Conservation (phyloP, 2,113 vertebrate species). For the Paraplagusia blochii region DNA sequence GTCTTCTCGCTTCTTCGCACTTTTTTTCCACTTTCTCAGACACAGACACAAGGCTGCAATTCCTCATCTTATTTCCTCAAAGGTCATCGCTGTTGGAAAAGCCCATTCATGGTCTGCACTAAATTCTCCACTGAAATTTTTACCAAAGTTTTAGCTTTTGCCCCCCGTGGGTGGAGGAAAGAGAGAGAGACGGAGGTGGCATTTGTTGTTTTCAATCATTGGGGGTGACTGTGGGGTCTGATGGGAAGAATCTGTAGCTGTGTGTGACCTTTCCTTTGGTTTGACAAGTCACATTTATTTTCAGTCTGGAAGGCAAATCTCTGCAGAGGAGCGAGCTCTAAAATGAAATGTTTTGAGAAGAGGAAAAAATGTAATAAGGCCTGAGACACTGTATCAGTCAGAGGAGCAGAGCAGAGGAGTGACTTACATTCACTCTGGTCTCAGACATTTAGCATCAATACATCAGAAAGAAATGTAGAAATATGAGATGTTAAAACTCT, state of each 20-base stretch:
- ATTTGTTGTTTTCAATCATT: no score
- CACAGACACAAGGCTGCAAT: neutral
- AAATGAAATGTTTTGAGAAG: neutral
- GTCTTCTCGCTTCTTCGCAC: no score
- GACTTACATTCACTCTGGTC: no score
- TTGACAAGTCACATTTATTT: neutral
- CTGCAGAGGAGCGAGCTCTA: neutral
- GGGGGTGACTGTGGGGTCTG: neutral
- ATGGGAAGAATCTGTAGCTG: neutral
- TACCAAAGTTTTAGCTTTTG: neutral
- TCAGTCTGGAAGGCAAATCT: neutral
- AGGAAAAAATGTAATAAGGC: no score
- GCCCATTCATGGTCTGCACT: neutral
- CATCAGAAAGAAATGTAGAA: no score
- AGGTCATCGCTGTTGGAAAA: neutral
- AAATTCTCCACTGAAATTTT: neutral
- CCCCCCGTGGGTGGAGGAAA: neutral
- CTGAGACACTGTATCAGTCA: no score
- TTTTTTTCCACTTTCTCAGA: neutral
- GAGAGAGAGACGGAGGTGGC: neutral
- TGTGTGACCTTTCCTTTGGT: neutral
- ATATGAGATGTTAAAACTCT: no score
- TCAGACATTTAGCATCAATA: no score
- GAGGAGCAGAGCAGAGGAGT: no score
- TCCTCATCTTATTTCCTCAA: neutral